phyloP scores from a whole-genome alignment of 2,888 invertebrate species.

The Scelioninae gen. 1 region DNA sequence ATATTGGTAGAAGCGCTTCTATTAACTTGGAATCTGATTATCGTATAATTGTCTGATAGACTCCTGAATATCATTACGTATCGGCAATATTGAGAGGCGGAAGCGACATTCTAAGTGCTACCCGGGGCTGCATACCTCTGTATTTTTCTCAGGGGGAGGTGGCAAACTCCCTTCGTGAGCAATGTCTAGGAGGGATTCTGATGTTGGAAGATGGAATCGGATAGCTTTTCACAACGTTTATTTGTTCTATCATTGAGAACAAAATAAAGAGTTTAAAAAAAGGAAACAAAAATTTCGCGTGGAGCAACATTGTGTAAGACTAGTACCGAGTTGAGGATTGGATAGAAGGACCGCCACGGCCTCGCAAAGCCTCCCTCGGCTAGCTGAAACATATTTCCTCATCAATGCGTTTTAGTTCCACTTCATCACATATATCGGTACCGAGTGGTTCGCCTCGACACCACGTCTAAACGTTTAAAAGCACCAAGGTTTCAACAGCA shows the following conservation, averaged over 20 bases:
- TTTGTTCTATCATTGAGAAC: slow-evolving; percentile 1
- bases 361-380: slow-evolving; percentile 83
- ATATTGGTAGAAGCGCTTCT: background rate
- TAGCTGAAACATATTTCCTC: slow-evolving; percentile 81
- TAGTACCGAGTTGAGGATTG: slow-evolving; percentile 71
- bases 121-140: slow-evolving; percentile 84
- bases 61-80: background rate
- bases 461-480: slow-evolving; percentile 13
- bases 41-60: slow-evolving; percentile 3
- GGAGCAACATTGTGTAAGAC: slow-evolving; percentile 76
- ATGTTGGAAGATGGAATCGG: slow-evolving; percentile 68
- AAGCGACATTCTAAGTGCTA: slow-evolving; percentile 84
- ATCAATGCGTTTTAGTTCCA: slow-evolving; percentile 72
- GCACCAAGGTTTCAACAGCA: slow-evolving; percentile 1
- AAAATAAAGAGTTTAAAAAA: background rate
- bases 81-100: slow-evolving; percentile 61
- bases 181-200: slow-evolving; percentile 76
- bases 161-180: slow-evolving; percentile 80
- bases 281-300: slow-evolving; percentile 16
- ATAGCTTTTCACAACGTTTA: slow-evolving; percentile 78
- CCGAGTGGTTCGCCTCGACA: slow-evolving; percentile 40
- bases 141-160: slow-evolving; percentile 78
- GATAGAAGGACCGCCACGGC: slow-evolving; percentile 78
- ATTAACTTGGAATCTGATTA: slow-evolving; percentile 11
- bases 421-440: slow-evolving; percentile 38